Evolutionary conservation across 2,888 invertebrate genomes (phyloP), one percentile per base, ranked within the genome.

Genomic region (Lithodes maja): DNA sequence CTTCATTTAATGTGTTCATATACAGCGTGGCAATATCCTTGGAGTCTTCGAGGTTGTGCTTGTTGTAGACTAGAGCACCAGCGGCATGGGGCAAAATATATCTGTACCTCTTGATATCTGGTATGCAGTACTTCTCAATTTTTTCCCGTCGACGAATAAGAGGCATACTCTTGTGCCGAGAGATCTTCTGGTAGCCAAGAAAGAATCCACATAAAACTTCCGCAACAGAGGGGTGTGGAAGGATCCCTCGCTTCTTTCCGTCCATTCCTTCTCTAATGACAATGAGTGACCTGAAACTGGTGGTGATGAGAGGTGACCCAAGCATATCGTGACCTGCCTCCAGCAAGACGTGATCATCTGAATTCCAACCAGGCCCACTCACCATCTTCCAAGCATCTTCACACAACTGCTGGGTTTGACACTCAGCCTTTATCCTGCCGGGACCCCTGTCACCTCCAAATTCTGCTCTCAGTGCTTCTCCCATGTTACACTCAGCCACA

Each of bases 151-250:
- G 85, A 12, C 77, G 86, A 53, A 88, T 53, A 49, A 86, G 50
- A 77, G 83, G 17, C 52, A 54, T 49, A 12, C 84, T 80, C 83
- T 80, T 90, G 12, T 71, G 17, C 2, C 77, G 84, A 1, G 12
- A 52, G 3, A 85, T 52, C 15, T 50, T 53, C 17, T 75, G 74
- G 1, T 84, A 55, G 1, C 84, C 75, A 7, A 89, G 81, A 53
- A 75, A 89, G 68, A 85, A 89, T 17, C 88, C 88, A 75, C 81
- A 85, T 9, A 89, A 53, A 17, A 89, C 54, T 68, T 89, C 88
- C 15, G 85, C 75, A 55, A 89, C 7, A 15, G 80, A 85, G 7
- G 74, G 75, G 71, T 89, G 88, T 9, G 74, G 68, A 50, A 89
- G 81, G 54, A 68, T 52, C 15, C 75, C 84, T 68, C 54, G 84